A percentile compares a stretch with the other conserved stretches of the same genome.
Conservation (phyloP, 2,113 vertebrate genomes). For the Entosphenus tridentatus region DNA sequence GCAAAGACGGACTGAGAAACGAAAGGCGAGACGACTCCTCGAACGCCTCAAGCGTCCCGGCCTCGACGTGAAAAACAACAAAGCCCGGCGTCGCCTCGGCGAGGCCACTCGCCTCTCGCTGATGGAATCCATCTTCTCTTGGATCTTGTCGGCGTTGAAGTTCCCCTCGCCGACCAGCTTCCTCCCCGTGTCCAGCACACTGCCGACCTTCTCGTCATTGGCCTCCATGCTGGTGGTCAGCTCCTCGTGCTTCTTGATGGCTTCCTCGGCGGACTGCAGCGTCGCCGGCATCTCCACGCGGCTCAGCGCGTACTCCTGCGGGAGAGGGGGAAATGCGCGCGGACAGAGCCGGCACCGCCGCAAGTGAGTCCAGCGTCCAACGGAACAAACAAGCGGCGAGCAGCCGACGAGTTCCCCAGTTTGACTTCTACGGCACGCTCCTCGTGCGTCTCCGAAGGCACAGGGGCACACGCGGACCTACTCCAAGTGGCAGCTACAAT, state of each 20-base stretch:
- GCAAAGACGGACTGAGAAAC: neutral
- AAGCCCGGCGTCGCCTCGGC: too few relatives aligned
- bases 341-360: too few relatives aligned
- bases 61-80: neutral
- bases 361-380: too few relatives aligned
- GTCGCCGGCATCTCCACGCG: conserved; percentile 70
- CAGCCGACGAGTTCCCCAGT: too few relatives aligned
- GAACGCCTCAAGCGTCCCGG: neutral
- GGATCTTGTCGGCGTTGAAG: conserved; percentile 51
- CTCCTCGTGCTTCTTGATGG: conserved; percentile 73
- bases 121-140: conserved; percentile 62
- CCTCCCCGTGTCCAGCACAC: conserved; percentile 42
- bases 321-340: too few relatives aligned
- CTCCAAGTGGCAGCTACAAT: too few relatives aligned
- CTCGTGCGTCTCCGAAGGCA: too few relatives aligned
- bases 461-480: too few relatives aligned
- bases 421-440: too few relatives aligned
- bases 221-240: conserved; percentile 75
- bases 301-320: conserved; percentile 56
- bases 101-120: conserved; percentile 37
- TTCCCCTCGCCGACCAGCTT: conserved; percentile 46
- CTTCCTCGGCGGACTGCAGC: conserved; percentile 47
- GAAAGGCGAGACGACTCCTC: neutral
- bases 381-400: too few relatives aligned
- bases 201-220: conserved; percentile 53